Evolutionary conservation across 2,113 vertebrate genomes (phyloP), one percentile per base, ranked within the genome.

Genomic region (Erinaceus europaeus): DNA sequence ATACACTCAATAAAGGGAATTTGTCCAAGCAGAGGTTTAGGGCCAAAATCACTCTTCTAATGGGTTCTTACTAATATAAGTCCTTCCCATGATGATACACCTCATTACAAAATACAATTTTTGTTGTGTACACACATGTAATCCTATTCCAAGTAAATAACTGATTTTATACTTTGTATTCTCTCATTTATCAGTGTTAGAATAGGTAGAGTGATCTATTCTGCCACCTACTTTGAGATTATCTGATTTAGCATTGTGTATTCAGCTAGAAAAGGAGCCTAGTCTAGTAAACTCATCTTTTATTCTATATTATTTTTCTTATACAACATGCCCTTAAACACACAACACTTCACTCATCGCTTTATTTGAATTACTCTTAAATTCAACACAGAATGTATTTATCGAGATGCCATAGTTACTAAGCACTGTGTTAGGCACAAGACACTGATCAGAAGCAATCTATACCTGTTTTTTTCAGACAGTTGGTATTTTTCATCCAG

Each of bases 221-320:
- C n/a, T n/a, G n/a, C n/a, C n/a, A n/a, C n/a, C n/a, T n/a, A n/a
- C n/a, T n/a, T n/a, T n/a, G 55, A 65, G 29, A 27, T 53, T 40
- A 20, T 34, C 57, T 62, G 23, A 38, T 40, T 84, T 38, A 44
- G 0, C 13, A 27, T 20, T 42, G 27, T 2, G 64, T 10, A 36
- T 36, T 38, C 20, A 21, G 2, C 11, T 38, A 29, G 34, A 69
- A 27, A 29, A 23, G 29, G 25, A 17, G 23, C 44, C 3, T 2
- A 23, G 3, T 8, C 6, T 8, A 17, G 8, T 9, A 61, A 6
- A 5, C n/a, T 12, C n/a, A 1, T 38, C 9, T 14, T 32, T 1
- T 12, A 14, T 42, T 18, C 32, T 9, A 15, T 5, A 3, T 6
- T 29, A 3, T 57, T 40, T 18, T 80, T 48, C 23, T 88, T 76